Evolutionary conservation across 2,113 vertebrate species (phyloP), one percentile per base, ranked within the genome.

Genomic region (Carollia perspicillata): DNA sequence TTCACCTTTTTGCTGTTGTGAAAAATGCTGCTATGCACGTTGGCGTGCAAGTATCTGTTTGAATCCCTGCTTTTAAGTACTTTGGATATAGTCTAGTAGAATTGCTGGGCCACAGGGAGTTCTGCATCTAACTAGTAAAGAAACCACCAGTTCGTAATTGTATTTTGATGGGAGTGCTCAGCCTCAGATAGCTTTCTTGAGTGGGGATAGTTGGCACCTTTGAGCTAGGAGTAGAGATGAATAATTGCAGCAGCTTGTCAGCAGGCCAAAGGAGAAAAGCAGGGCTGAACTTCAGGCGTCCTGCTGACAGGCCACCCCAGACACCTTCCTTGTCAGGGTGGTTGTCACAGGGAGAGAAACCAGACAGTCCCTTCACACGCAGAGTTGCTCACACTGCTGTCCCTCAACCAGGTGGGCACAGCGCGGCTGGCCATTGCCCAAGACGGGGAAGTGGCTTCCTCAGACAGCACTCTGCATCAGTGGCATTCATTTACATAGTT

Each of bases 351-450:
- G 18, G 75, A 84, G 6, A 79, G 58, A 88, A 95, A 55, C 68
- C 85, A 93, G 97, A 78, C 69, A 89, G 83, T 44, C 77, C 60
- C 33, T 42, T 89, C 66, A 91, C 53, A 49, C 94, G 77, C 28
- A 78, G 60, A 81, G 58, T 87, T 53, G 68, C 40, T 91, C 65
- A 22, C 65, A 18, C 30, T 42, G 2, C 7, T 2, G 2, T 22
- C 20, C 60, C 33, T 6, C 18, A 7, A 47, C 22, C 68, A 51
- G 23, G 26, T 0, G 8, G 69, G 23, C 47, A 30, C 47, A 16
- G 3, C 17, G 42, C 3, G 1, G 16, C 6, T 60, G 74, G 26
- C 37, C 58, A 33, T 72, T 44, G 49, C 63, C 40, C 44, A 37
- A n/a, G 14, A 33, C 74, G 37, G 35, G 30, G 75, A 79, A 53